These are phyloP conservation scores for Sipunculus nudus DNA, from an alignment of 2,888 invertebrate species.

Conservation along the genomic window DNA sequence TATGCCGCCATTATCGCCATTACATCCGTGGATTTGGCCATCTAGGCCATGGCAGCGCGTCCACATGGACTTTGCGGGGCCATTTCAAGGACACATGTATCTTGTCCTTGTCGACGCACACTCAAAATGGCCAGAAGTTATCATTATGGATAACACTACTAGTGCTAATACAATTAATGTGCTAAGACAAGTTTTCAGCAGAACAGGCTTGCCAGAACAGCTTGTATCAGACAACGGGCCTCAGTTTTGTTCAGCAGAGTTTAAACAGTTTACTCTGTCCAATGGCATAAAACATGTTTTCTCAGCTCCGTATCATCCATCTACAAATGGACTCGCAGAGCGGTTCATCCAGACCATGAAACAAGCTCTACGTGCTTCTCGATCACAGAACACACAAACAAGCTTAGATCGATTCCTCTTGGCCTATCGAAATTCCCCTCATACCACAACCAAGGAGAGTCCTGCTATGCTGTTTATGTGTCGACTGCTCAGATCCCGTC, in stretches of 20 bases:
- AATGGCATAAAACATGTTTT: slow-evolving; percentile 10
- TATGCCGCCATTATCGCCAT: slow-evolving; percentile 3
- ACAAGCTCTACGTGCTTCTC: no score
- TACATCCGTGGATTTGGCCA: slow-evolving; percentile 1
- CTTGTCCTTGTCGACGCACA: not conserved
- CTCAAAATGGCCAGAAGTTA: slow-evolving; percentile 6
- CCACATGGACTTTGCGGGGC: slow-evolving; percentile 8
- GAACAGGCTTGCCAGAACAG: slow-evolving; percentile 5
- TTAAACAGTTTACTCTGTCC: not conserved
- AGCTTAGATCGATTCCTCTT: no score
- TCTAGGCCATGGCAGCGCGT: slow-evolving; percentile 6
- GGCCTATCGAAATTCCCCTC: no score
- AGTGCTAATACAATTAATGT: not conserved
- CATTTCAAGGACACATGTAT: not conserved
- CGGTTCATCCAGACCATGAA: not conserved
- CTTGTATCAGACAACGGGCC: slow-evolving; percentile 17
- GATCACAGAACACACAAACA: no score
- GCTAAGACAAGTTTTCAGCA: not conserved
- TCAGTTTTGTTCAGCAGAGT: slow-evolving; percentile 5
- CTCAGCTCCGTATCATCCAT: slow-evolving; percentile 6
- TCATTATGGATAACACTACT: not conserved
- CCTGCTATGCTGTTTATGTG: no score
- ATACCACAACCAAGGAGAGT: no score
- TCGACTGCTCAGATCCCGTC: no score
- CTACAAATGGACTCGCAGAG: slow-evolving; percentile 6